Percentiles rank a stretch among this genome's conserved stretches.
These are phyloP conservation scores for Drosophila melanosoma DNA, from an alignment of 2,888 invertebrate genomes.

Conservation along the genomic window DNA sequence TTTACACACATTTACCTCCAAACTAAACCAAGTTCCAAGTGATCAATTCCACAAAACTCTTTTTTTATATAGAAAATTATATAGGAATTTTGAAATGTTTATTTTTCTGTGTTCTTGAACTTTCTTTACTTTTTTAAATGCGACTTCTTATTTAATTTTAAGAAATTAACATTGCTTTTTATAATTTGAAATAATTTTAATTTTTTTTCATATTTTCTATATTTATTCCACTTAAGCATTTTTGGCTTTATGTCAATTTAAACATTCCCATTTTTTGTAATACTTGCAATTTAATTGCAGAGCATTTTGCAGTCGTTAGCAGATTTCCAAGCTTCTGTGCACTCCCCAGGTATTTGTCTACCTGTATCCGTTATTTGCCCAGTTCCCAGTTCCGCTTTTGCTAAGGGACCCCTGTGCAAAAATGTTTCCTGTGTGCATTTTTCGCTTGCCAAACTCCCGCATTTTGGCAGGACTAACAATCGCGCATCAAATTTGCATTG, in stretches of 20 bases:
- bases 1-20: slow-evolving; percentile 11
- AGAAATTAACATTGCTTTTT: neutral
- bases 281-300: neutral
- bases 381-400: slow-evolving; percentile 53
- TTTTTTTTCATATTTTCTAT: neutral
- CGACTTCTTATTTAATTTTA: neutral
- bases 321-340: too few species aligned
- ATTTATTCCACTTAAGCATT: neutral
- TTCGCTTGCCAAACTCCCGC: neutral
- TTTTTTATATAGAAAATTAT: neutral
- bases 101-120: too few species aligned
- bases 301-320: slow-evolving; percentile 40
- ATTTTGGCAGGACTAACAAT: slow-evolving; percentile 42
- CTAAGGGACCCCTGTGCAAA: slow-evolving; percentile 42
- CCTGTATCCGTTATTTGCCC: slow-evolving; percentile 50
- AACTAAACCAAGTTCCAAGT: neutral
- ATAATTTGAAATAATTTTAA: neutral
- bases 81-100: neutral
- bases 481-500: slow-evolving; percentile 68
- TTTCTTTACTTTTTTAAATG: neutral
- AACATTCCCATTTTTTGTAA: neutral
- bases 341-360: slow-evolving; percentile 7
- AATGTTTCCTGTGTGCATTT: slow-evolving; percentile 63
- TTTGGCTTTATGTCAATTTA: neutral
- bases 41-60: slow-evolving; percentile 1